Base-by-base conservation (phyloP, 2,797 vertebrate species). In the Peromyscus nudipes region DNA sequence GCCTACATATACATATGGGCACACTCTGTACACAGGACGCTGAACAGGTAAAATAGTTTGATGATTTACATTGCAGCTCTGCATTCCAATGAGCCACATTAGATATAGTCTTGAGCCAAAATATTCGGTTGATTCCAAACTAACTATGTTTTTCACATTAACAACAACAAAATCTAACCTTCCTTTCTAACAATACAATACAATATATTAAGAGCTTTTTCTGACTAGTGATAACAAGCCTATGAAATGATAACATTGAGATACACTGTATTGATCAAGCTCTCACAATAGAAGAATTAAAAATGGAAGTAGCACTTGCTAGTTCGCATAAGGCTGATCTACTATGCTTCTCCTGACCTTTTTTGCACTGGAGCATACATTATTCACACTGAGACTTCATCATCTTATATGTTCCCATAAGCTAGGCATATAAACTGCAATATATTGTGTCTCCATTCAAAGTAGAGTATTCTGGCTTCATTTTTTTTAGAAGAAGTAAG, bases 361-460 rank as follows among this genome's bases (percentile, higher is more conserved):
- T 91, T 67, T 89, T 46, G 81, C 49, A 77, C n/a, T 43, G 73
- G 31, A 46, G 43, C 94, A 83, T 55, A 91, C 80, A 84, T 94
- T 87, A 89, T 49, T 97, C 92, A 95, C 73, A 77, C 7, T 25
- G 76, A 94, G 91, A 87, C 67, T 79, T 89, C 71, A 82, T 55
- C 64, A 57, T 81, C 80, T 90, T 89, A 52, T 90, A 52, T 80
- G 75, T 60, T 93, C 64, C 73, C 76, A 87, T 60, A 95, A 95
- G 93, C 82, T 92, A n/a, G 34, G 55, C 49, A 52, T 76, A 92
- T 96, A 91, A 96, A 95, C 43, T 91, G 94, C 43, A 76, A 62
- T 91, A 92, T 91, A 93, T n/a, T n/a, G 65, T 77, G 23, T 92
- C 85, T 95, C 55, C 31, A 83, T 86, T 95, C 64, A 89, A 93